Percentiles rank a stretch among this genome's conserved stretches.
phyloP scores from a whole-genome alignment of 2,113 vertebrate species.

The Sinocyclocheilus anophthalmus region DNA sequence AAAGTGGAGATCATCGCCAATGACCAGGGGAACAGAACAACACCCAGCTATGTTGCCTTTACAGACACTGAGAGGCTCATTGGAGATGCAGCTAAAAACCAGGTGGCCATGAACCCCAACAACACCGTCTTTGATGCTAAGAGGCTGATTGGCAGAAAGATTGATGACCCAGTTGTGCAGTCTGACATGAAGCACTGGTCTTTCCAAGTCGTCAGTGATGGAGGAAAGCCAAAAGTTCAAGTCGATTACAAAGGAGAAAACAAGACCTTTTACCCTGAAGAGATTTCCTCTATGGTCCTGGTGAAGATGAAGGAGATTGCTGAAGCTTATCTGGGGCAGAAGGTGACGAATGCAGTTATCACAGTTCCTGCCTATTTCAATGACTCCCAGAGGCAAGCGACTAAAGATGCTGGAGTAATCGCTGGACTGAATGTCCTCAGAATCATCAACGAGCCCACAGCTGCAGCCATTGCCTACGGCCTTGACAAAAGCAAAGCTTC shows the following conservation, averaged over 20 bases:
- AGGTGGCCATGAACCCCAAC: slow-evolving; percentile 85
- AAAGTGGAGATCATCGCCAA: slow-evolving; percentile 89
- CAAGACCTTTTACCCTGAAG: slow-evolving; percentile 68
- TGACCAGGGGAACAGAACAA: slow-evolving; percentile 87
- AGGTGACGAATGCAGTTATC: slow-evolving; percentile 86
- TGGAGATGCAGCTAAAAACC: slow-evolving; percentile 87
- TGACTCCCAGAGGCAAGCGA: slow-evolving; percentile 87
- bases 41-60: slow-evolving; percentile 87
- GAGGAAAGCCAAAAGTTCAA: slow-evolving; percentile 65
- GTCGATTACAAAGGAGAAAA: slow-evolving; percentile 70
- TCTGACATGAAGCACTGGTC: slow-evolving; percentile 74
- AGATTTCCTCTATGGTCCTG: slow-evolving; percentile 69
- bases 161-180: slow-evolving; percentile 69
- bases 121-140: slow-evolving; percentile 88
- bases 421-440: slow-evolving; percentile 63
- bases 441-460: slow-evolving; percentile 89
- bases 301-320: slow-evolving; percentile 58
- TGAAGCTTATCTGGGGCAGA: slow-evolving; percentile 63
- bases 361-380: slow-evolving; percentile 89
- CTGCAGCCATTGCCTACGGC: slow-evolving; percentile 90
- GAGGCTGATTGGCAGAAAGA: slow-evolving; percentile 80
- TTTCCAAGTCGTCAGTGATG: slow-evolving; percentile 66
- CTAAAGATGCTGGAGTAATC: slow-evolving; percentile 88
- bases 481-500: slow-evolving; percentile 84
- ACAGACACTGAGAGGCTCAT: slow-evolving; percentile 86